These are phyloP conservation scores for Neofelis nebulosa DNA, from an alignment of 2,113 vertebrate genomes.

Conservation along the genomic window DNA sequence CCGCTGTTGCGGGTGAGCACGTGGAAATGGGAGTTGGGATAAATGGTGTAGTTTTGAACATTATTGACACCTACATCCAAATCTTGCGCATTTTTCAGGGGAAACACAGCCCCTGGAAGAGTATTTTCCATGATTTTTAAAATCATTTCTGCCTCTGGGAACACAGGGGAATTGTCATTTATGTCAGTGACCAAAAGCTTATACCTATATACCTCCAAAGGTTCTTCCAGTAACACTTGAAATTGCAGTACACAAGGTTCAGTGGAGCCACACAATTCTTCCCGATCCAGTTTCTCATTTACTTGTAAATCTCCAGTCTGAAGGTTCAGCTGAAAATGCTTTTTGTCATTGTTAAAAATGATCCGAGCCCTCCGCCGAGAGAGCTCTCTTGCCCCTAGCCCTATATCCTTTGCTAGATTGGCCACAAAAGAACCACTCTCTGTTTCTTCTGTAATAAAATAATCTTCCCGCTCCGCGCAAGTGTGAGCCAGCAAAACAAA, in stretches of 20 bases:
- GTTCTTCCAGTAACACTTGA: slow-evolving; percentile 87
- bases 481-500: slow-evolving; percentile 25
- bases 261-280: slow-evolving; percentile 83
- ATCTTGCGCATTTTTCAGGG: slow-evolving; percentile 85
- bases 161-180: slow-evolving; percentile 88
- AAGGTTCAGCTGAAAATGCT: slow-evolving; percentile 84
- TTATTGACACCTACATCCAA: slow-evolving; percentile 27
- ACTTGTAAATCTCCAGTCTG: slow-evolving; percentile 83
- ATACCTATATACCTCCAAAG: slow-evolving; percentile 85
- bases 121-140: slow-evolving; percentile 85
- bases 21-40: not conserved
- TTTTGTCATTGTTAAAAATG: slow-evolving; percentile 82
- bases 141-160: slow-evolving; percentile 78
- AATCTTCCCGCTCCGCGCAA: slow-evolving; percentile 66
- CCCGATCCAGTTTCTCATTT: slow-evolving; percentile 86
- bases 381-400: slow-evolving; percentile 88
- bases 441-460: slow-evolving; percentile 85
- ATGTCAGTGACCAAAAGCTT: slow-evolving; percentile 87
- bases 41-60: slow-evolving; percentile 45
- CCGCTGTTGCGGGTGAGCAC: not conserved
- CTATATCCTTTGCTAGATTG: slow-evolving; percentile 90
- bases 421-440: slow-evolving; percentile 83
- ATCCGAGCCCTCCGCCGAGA: slow-evolving; percentile 82
- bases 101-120: slow-evolving; percentile 81
- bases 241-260: slow-evolving; percentile 85